Evolutionary conservation across 2,113 vertebrate species (phyloP), one percentile per base, ranked within the genome.

Genomic region (Coreoperca whiteheadi): DNA sequence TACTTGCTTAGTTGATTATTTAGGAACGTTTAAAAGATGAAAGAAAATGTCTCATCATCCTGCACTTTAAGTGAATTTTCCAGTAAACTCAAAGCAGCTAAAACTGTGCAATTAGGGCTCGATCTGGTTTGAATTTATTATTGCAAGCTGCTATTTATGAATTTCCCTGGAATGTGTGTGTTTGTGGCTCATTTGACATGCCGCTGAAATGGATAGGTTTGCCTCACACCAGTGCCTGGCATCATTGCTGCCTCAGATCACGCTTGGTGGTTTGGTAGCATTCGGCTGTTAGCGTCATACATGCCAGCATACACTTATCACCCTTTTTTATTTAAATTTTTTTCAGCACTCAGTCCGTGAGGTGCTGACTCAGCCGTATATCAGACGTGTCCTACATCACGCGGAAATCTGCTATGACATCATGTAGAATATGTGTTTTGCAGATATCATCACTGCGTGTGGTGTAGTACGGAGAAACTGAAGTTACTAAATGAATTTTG

Each of bases 51-150:
- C 11, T 23, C 9, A 63, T 65, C 20, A 57, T 50, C 41, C 30
- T 70, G 80, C 43, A 30, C 57, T 68, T 65, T 61, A 32, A 53
- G 77, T 67, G 25, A 60, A 65, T 83, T 90, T 90, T 85, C 57
- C 74, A 87, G 70, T 46, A 66, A 79, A 66, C 34, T 53, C 68
- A 32, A 65, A 56, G 71, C 56, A 51, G 65, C 77, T 61, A 46
- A 66, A 54, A 79, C 65, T 77, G 54, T 83, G 65, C 73, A 76
- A 59, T 75, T 68, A 60, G n/a, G 41, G 9, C 67, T 84, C 20
- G 67, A 78, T 87, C 81, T 92, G 82, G 80, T 86, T 92, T 79
- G 74, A 71, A 82, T 91, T 87, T 87, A 78, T 61, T 82, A 63
- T 73, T 61, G 69, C 56, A 84, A 79, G 74, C 86, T 87, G 59